These are phyloP conservation scores for Megatriorchis doriae DNA, from an alignment of 2,113 vertebrate species.

Conservation along the genomic window DNA sequence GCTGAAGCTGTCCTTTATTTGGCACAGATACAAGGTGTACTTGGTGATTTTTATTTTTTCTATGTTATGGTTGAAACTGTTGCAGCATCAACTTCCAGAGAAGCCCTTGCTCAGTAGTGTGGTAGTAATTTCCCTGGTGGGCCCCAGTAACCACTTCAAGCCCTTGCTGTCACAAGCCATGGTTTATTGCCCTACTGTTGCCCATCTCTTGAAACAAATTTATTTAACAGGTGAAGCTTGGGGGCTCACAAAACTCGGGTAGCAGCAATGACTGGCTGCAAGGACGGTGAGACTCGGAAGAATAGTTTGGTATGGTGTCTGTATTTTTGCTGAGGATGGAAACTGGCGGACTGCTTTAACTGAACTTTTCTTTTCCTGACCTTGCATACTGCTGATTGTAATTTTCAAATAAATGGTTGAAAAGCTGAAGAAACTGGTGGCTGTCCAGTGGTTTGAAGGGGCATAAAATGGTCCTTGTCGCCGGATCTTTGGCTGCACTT, in stretches of 20 bases:
- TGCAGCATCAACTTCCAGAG: neutral
- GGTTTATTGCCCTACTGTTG: neutral
- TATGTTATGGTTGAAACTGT: neutral
- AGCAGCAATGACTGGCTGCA: neutral
- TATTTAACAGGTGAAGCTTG: neutral
- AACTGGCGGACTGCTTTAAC: neutral
- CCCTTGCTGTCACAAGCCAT: neutral
- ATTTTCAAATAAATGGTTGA: neutral
- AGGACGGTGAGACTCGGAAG: neutral
- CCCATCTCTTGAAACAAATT: neutral
- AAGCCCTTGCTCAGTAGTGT: accelerated
- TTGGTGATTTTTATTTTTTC: neutral
- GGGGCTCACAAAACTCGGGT: neutral
- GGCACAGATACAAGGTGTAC: neutral
- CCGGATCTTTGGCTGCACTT: neutral
- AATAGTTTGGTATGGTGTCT: neutral
- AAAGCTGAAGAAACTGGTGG: neutral
- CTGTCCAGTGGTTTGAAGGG: neutral
- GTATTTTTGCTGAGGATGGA: neutral
- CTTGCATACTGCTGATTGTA: neutral
- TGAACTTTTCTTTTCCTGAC: neutral
- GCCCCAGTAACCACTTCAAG: neutral
- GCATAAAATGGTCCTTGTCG: neutral
- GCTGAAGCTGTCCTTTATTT: neutral
- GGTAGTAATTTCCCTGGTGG: neutral